Evolutionary conservation across 2,797 vertebrate species (phyloP).

Genomic region (Notolabrus celidotus): DNA sequence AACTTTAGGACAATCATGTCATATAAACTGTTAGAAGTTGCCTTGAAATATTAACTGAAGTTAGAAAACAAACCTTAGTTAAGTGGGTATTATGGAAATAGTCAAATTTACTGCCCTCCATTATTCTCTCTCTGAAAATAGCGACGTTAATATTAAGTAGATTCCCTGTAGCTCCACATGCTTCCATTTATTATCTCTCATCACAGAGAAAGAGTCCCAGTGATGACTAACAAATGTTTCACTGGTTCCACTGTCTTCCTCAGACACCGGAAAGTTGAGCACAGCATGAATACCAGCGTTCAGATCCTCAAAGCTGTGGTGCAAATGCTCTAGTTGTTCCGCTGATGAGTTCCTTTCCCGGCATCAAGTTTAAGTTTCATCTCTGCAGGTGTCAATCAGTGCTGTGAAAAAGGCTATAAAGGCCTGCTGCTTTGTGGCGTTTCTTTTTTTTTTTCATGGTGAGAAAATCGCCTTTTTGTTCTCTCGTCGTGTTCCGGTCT

Average conservation of each 20-base stretch:
- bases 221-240: slow-evolving; percentile 17
- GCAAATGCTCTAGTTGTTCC: slow-evolving; percentile 37
- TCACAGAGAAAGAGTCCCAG: neutral
- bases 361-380: slow-evolving; percentile 56
- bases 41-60: neutral
- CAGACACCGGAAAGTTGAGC: slow-evolving; percentile 14
- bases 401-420: slow-evolving; percentile 51
- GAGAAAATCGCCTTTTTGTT: slow-evolving; percentile 77
- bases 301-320: slow-evolving; percentile 21
- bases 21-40: too few species aligned
- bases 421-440: slow-evolving; percentile 45
- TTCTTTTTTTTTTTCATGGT: slow-evolving; percentile 37
- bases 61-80: neutral
- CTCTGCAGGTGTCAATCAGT: slow-evolving; percentile 72
- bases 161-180: neutral
- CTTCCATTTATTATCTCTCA: neutral
- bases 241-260: slow-evolving; percentile 8
- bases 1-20: too few species aligned
- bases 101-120: neutral
- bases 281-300: slow-evolving; percentile 24
- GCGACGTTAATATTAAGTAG: neutral
- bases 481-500: slow-evolving; percentile 75
- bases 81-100: neutral
- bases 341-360: slow-evolving; percentile 50
- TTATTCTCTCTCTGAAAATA: neutral